phyloP scores from a whole-genome alignment of 2,888 invertebrate genomes.

The Hoplodrina blanda region DNA sequence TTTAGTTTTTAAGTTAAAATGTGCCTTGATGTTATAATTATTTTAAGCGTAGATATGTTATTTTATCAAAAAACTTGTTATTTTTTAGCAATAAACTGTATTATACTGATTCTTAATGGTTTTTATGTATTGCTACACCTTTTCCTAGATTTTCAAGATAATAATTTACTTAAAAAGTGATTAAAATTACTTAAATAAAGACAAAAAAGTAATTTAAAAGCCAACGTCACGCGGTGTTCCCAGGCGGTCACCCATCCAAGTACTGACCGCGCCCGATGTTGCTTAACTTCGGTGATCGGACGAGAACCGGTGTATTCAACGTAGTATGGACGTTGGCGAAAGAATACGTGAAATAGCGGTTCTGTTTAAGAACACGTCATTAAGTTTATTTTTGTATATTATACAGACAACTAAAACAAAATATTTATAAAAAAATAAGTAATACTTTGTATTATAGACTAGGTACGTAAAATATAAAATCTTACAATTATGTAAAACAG shows the following conservation, averaged over 20 bases:
- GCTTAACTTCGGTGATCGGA: constrained; percentile 86
- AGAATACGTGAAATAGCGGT: background rate
- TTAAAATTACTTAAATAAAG: no score
- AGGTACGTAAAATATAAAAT: no score
- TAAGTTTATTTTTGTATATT: no score
- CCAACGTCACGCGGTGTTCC: constrained; percentile 76
- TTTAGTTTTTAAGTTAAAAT: constrained; percentile 11
- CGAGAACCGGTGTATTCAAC: constrained; percentile 80
- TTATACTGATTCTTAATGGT: background rate
- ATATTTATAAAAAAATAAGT: no score
- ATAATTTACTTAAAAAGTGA: no score
- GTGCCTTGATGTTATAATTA: constrained; percentile 29
- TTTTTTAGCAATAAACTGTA: constrained; percentile 31
- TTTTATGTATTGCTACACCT: background rate
- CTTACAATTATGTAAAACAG: background rate
- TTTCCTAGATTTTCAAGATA: no score
- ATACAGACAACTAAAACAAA: no score
- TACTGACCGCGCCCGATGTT: constrained; percentile 85
- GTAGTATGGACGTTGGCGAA: constrained; percentile 73
- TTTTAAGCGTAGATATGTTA: constrained; percentile 14
- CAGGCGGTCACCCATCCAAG: constrained; percentile 87
- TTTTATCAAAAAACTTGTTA: constrained; percentile 18
- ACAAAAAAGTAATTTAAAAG: no score
- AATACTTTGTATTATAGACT: no score
- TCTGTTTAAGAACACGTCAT: background rate